Conservation (phyloP, 2,888 invertebrate genomes). For the Morpho achilles region DNA sequence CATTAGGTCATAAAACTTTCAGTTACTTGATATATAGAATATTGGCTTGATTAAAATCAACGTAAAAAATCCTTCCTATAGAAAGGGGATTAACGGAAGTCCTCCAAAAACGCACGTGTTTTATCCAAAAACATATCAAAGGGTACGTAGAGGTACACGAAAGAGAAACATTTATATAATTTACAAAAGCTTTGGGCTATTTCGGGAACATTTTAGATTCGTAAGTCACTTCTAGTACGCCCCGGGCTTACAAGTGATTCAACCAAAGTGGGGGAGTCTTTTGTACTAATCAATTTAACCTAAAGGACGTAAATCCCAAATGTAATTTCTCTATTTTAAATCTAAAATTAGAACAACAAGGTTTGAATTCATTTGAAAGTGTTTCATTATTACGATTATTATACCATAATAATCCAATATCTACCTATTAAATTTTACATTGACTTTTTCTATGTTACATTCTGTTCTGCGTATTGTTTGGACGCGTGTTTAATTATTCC, state of each 20-base stretch:
- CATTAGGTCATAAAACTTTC: no score
- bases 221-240: conserved; percentile 41
- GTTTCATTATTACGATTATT: background rate
- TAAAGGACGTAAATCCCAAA: background rate
- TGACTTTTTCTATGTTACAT: conserved; percentile 32
- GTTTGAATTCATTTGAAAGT: background rate
- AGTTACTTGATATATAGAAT: no score
- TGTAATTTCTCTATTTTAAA: background rate
- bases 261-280: conserved; percentile 28
- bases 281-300: conserved; percentile 2
- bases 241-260: conserved; percentile 32
- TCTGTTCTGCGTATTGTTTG: conserved; percentile 29
- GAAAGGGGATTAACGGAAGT: conserved; percentile 15
- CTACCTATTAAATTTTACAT: conserved; percentile 34
- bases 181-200: conserved; percentile 35
- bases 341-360: background rate
- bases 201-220: conserved; percentile 37
- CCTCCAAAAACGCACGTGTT: conserved; percentile 25
- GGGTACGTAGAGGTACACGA: conserved; percentile 30
- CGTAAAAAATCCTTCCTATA: background rate
- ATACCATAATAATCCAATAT: background rate
- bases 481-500: conserved; percentile 28
- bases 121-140: conserved; percentile 22
- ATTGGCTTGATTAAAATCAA: no score
- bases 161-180: conserved; percentile 39